These are phyloP conservation scores for Hyperoodon ampullatus DNA, from an alignment of 2,113 vertebrate species.

Conservation along the genomic window DNA sequence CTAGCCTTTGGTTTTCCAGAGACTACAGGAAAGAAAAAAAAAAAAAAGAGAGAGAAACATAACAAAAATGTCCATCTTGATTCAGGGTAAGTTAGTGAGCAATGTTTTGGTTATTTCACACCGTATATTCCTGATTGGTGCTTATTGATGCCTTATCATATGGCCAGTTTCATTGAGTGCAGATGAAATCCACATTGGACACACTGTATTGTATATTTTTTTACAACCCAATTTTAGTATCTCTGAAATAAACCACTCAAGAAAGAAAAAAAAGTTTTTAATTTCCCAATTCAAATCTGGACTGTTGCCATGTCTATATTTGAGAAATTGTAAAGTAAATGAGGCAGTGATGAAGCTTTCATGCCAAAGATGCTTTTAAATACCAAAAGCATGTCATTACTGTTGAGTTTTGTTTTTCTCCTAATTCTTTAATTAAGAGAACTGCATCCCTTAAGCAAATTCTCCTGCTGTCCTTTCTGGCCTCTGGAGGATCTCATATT, in stretches of 20 bases:
- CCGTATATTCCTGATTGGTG: not conserved
- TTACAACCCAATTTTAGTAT: not conserved
- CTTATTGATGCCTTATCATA: not conserved
- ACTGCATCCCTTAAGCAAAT: not conserved
- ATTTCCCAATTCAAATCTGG: not conserved
- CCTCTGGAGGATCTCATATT: not conserved
- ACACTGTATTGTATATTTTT: not conserved
- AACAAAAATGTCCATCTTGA: not conserved
- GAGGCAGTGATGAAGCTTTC: slow-evolving; percentile 41
- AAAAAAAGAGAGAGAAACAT: not conserved
- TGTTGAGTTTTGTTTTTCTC: not conserved
- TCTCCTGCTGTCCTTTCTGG: not conserved
- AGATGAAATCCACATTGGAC: not conserved
- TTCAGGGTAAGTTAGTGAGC: not conserved
- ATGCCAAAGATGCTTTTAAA: slow-evolving; percentile 50
- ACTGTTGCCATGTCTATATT: not conserved
- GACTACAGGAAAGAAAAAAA: not conserved
- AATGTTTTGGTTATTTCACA: not conserved
- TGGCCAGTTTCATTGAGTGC: not conserved
- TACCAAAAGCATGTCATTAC: slow-evolving; percentile 44
- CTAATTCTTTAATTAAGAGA: slow-evolving; percentile 56
- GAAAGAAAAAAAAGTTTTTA: not conserved
- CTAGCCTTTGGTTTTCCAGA: not conserved
- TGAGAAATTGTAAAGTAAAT: slow-evolving; percentile 45
- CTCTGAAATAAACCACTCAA: slow-evolving; percentile 1